A percentile compares a stretch with the other conserved stretches of the same genome.
Conservation (phyloP, 2,888 invertebrate species). For the Trachelus tabidus region DNA sequence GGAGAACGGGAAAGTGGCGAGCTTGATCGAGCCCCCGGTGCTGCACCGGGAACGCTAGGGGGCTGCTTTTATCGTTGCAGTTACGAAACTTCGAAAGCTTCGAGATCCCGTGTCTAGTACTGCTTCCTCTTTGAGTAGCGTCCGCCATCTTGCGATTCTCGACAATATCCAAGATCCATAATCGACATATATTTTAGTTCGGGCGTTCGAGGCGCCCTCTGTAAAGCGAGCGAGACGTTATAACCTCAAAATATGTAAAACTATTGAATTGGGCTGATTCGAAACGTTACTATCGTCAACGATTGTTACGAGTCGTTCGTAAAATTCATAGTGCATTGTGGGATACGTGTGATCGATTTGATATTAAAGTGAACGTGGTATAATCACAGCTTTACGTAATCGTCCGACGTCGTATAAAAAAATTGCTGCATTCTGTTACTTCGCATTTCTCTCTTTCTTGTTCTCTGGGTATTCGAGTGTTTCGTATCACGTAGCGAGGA, state of each 20-base stretch:
- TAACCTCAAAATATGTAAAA: neutral
- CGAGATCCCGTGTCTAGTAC: neutral
- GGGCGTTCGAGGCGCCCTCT: slow-evolving; percentile 16
- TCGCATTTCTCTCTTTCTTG: neutral
- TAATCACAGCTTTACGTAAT: neutral
- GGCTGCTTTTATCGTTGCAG: slow-evolving; percentile 20
- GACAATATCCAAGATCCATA: slow-evolving; percentile 25
- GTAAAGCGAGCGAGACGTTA: neutral
- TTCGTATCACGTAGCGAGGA: neutral
- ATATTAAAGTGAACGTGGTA: neutral
- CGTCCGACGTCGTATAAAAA: neutral
- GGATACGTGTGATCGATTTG: neutral
- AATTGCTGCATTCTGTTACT: neutral
- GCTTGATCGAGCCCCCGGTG: slow-evolving; percentile 19
- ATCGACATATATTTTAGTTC: slow-evolving; percentile 22
- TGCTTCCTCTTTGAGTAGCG: neutral
- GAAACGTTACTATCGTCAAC: neutral
- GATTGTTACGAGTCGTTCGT: too few relatives aligned
- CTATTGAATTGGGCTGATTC: neutral
- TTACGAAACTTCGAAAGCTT: slow-evolving; percentile 21
- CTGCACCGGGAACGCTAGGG: slow-evolving; percentile 10
- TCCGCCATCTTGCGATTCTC: neutral
- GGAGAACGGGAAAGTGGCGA: slow-evolving; percentile 10
- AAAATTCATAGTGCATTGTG: neutral
- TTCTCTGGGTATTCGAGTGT: neutral